Evolutionary conservation across 2,113 vertebrate species (phyloP).

Genomic region (Gallinago paraguaiae): DNA sequence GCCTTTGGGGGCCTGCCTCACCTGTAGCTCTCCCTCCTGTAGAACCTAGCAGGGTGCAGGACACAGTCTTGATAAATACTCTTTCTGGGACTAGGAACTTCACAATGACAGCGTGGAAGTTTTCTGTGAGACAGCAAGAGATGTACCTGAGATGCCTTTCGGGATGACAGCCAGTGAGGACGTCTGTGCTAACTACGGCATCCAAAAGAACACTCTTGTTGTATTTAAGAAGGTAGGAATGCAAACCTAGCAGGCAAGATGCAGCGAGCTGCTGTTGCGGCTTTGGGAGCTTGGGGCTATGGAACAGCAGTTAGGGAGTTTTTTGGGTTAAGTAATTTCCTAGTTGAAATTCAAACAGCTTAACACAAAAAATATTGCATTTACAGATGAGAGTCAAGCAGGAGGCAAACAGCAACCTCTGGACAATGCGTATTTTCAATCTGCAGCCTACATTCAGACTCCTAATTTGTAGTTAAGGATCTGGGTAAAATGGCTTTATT

Average conservation of each 20-base stretch:
- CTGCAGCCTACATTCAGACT: not conserved
- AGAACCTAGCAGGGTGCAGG: not conserved
- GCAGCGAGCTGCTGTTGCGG: not conserved
- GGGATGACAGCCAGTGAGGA: constrained; percentile 73
- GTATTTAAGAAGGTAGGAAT: constrained; percentile 85
- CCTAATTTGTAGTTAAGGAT: not conserved
- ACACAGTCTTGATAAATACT: not conserved
- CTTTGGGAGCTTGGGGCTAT: not conserved
- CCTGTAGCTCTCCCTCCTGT: not conserved
- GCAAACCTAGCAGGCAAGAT: not conserved
- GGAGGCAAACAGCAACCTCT: not conserved
- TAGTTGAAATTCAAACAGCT: not conserved
- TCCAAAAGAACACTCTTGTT: constrained; percentile 76
- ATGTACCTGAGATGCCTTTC: constrained; percentile 86
- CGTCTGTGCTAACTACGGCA: constrained; percentile 66
- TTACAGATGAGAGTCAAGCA: not conserved
- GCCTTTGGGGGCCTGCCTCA: not conserved
- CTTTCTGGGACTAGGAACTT: constrained; percentile 77
- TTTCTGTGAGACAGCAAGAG: constrained; percentile 79
- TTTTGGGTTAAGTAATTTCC: not conserved
- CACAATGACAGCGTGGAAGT: constrained; percentile 67
- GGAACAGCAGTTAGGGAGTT: not conserved
- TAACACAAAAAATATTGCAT: not conserved
- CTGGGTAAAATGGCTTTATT: not conserved
- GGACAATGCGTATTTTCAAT: not conserved